Evolutionary conservation across 1,140 invertebrate genomes (phyloP), one percentile per base, ranked within the genome.

Genomic region (Batillaria attramentaria): DNA sequence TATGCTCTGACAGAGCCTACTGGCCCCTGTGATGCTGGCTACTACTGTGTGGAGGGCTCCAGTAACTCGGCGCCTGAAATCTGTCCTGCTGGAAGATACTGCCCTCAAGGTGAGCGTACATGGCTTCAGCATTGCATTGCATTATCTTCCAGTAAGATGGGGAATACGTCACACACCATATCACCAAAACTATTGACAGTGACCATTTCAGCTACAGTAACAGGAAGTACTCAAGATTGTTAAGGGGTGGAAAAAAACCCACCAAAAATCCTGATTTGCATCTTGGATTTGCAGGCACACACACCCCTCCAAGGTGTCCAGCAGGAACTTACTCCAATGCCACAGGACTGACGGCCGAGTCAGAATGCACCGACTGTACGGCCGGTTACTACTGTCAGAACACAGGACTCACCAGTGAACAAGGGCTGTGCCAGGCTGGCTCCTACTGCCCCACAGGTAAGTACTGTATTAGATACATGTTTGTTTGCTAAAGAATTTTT

Each of bases 361-460:
- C 33, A 3, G 81, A 89, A 28, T 90, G 89, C 79, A 87, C 85
- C 0, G 77, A 82, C 62, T 90, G 89, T 81, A 87, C 86, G 16
- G 86, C 85, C 6, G 89, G 89, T 4, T 89, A 60, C 65, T 89
- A 88, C 76, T 90, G 89, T 78, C 81, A 86, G 41, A 82, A 79
- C 16, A 85, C 83, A 13, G 89, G 89, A 18, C 82, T 90, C 8
- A 88, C 85, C 3, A 69, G 75, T 18, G 87, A 84, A n/a, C 84
- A 90, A 43, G 87, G 85, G 4, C 77, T 78, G 5, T 90, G 89
- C 82, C 84, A 84, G 33, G 84, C 86, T 35, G 89, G 89, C 1
- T 90, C 88, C 78, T 90, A 90, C 83, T 90, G 89, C 74, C 87
- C 87, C 20, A 79, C 83, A 83, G 87, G 88, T 87, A 81, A 78